phyloP scores from a whole-genome alignment of 2,113 vertebrate genomes.

The Anoura caudifer region DNA sequence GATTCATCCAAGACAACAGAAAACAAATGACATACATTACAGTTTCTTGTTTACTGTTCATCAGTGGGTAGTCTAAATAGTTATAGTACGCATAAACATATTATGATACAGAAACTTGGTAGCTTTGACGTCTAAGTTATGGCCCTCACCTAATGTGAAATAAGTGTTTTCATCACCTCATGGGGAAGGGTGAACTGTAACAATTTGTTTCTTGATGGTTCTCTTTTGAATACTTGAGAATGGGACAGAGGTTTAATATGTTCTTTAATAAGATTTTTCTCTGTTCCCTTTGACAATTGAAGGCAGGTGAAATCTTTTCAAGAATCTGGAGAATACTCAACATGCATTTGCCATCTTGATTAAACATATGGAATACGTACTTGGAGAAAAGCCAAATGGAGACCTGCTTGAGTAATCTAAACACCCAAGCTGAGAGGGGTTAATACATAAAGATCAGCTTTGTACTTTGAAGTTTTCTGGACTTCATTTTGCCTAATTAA shows the following conservation, averaged over 20 bases:
- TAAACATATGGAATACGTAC: conserved; percentile 86
- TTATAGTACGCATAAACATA: neutral
- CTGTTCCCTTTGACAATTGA: conserved; percentile 72
- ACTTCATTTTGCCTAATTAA: conserved; percentile 87
- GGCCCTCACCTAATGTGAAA: neutral
- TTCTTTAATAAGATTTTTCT: conserved; percentile 65
- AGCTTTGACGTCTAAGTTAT: neutral
- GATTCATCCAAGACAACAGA: neutral
- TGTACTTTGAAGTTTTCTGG: conserved; percentile 86
- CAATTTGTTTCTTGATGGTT: neutral
- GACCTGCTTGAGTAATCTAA: conserved; percentile 84
- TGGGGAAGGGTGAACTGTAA: conserved; percentile 2
- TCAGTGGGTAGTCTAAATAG: neutral
- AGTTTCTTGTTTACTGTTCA: conserved; percentile 7
- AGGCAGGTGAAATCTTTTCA: conserved; percentile 81
- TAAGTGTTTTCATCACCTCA: neutral
- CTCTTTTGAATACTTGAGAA: conserved; percentile 39
- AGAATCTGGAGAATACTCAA: conserved; percentile 73
- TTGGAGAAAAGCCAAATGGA: conserved; percentile 80
- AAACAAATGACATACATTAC: neutral
- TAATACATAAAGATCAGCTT: conserved; percentile 83
- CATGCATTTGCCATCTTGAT: conserved; percentile 80
- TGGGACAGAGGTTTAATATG: conserved; percentile 52
- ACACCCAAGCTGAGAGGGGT: conserved; percentile 85
- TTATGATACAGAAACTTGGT: neutral